These are phyloP conservation scores for Coregonus ussuriensis DNA, from an alignment of 2,797 vertebrate genomes.

Conservation along the genomic window DNA sequence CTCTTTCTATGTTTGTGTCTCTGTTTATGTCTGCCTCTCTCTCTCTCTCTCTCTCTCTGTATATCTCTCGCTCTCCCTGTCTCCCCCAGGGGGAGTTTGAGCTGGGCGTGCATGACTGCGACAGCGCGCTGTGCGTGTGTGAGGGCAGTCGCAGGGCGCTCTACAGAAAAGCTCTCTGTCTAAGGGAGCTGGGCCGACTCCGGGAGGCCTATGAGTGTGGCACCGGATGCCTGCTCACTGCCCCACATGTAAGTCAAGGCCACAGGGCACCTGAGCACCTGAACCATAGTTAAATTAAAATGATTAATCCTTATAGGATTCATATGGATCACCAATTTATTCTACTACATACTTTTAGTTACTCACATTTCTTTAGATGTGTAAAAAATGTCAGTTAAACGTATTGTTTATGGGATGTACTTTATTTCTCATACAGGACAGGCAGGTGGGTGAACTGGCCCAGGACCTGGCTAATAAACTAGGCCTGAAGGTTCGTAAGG, in stretches of 20 bases:
- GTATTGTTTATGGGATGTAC: background rate
- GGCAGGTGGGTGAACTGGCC: constrained; percentile 90
- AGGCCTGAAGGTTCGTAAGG: constrained; percentile 91
- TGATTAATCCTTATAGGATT: background rate
- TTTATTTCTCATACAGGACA: constrained; percentile 76
- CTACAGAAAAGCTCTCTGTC: constrained; percentile 88
- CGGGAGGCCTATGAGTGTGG: constrained; percentile 95
- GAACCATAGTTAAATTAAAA: background rate
- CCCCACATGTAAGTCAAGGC: constrained; percentile 83
- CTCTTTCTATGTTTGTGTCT: background rate
- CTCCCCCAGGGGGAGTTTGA: constrained; percentile 85
- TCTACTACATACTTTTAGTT: background rate
- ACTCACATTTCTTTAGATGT: background rate
- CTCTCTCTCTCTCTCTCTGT: background rate
- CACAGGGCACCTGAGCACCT: background rate
- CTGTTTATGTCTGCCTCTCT: background rate
- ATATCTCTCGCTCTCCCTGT: background rate
- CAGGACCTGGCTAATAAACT: constrained; percentile 95
- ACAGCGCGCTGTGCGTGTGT: constrained; percentile 80
- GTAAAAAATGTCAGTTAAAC: background rate
- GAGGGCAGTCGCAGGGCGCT: constrained; percentile 89
- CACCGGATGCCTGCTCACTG: constrained; percentile 89
- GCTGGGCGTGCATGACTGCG: constrained; percentile 90
- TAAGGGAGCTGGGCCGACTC: constrained; percentile 86
- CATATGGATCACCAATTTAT: background rate